These are phyloP conservation scores for Apodemia duryi DNA, from an alignment of 2,888 invertebrate species.

Conservation along the genomic window DNA sequence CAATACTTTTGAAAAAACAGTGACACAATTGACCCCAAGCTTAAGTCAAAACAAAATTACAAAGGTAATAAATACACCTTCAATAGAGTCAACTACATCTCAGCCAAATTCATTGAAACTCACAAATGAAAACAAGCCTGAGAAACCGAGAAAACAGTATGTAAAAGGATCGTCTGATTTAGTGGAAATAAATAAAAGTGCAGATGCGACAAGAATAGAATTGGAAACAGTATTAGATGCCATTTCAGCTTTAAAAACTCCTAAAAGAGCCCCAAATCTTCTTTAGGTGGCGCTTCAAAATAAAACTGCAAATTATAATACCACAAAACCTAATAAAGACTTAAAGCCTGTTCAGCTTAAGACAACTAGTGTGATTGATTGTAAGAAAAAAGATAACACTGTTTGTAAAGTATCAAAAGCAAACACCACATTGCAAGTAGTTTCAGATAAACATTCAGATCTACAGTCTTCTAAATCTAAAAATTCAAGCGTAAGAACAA, in stretches of 20 bases:
- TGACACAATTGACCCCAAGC: neutral
- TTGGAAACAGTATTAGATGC: slow-evolving; percentile 64
- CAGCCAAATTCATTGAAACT: neutral
- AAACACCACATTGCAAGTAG: neutral
- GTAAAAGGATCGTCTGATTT: neutral
- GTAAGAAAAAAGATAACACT: slow-evolving; percentile 3
- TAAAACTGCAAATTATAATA: slow-evolving; percentile 43
- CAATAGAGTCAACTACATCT: neutral
- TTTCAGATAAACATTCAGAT: slow-evolving; percentile 22
- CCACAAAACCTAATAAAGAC: slow-evolving; percentile 35
- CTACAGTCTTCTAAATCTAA: slow-evolving; percentile 5
- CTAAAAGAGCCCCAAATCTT: slow-evolving; percentile 56
- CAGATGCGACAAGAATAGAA: slow-evolving; percentile 11
- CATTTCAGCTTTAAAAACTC: slow-evolving; percentile 59
- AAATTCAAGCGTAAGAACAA: slow-evolving; percentile 31
- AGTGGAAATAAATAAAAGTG: neutral
- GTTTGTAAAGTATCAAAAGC: neutral
- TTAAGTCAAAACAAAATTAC: neutral
- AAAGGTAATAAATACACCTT: slow-evolving; percentile 1
- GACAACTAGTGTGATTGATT: slow-evolving; percentile 18
- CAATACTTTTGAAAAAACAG: no score
- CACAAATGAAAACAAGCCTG: neutral
- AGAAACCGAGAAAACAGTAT: neutral
- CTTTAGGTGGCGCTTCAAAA: slow-evolving; percentile 46
- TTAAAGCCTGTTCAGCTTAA: slow-evolving; percentile 33